These are phyloP conservation scores for Ciconia stormi DNA, from an alignment of 2,113 vertebrate genomes.

Conservation along the genomic window DNA sequence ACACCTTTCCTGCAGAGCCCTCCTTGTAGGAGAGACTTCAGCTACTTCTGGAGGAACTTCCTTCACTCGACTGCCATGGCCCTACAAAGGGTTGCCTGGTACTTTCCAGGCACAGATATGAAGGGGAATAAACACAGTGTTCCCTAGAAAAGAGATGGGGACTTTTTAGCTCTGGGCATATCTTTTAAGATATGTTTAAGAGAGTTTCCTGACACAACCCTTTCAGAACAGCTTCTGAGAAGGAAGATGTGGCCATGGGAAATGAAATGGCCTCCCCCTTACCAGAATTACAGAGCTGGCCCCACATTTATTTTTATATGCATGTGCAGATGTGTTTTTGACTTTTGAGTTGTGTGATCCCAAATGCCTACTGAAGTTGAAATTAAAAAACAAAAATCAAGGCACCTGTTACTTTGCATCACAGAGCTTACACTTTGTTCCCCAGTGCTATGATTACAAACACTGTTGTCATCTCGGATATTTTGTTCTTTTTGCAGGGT, in stretches of 20 bases:
- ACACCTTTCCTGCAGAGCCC: neutral
- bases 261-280: neutral
- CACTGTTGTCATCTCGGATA: neutral
- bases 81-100: neutral
- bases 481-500: neutral
- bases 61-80: rapidly evolving
- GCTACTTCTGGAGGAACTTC: neutral
- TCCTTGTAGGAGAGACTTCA: neutral
- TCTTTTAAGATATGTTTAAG: neutral
- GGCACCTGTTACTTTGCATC: neutral
- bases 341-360: neutral
- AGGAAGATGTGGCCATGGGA: neutral
- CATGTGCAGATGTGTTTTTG: neutral
- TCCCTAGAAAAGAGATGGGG: neutral
- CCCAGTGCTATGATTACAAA: neutral
- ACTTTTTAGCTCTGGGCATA: neutral
- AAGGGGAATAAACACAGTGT: neutral
- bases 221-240: neutral
- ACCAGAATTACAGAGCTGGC: neutral
- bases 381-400: neutral
- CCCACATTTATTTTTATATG: neutral
- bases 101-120: neutral
- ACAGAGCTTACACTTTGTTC: rapidly evolving
- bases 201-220: neutral
- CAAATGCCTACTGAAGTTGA: neutral